Percentiles rank a stretch among this genome's conserved stretches.
Conservation (phyloP, 2,888 invertebrate genomes). For the Platynereis dumerilii region DNA sequence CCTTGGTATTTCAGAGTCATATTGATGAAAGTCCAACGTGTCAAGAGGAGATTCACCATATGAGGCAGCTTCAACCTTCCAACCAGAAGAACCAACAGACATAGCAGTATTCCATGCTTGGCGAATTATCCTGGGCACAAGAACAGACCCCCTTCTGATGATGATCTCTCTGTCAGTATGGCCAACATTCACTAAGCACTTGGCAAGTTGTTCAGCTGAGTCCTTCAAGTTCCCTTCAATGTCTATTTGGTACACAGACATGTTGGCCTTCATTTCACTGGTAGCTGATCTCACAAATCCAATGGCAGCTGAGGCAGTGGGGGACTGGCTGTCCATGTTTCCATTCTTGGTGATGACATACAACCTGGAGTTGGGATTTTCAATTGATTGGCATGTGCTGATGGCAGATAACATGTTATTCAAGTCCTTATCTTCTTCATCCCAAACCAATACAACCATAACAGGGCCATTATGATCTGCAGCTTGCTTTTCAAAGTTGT, state of each 20-base stretch:
- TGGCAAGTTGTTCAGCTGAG: neutral
- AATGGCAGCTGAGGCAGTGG: neutral
- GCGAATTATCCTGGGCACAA: conserved; percentile 1
- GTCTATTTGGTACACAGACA: conserved; percentile 9
- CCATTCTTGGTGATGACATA: neutral
- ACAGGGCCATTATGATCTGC: neutral
- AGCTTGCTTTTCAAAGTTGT: neutral
- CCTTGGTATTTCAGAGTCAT: neutral
- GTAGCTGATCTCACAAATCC: conserved; percentile 16
- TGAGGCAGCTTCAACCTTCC: conserved; percentile 9
- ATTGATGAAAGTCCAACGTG: conserved; percentile 4
- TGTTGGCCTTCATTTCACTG: conserved; percentile 11
- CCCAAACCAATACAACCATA: conserved; percentile 11
- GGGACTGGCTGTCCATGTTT: neutral
- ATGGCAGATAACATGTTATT: neutral
- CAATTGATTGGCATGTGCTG: conserved; percentile 3
- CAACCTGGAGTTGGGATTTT: neutral
- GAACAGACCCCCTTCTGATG: neutral
- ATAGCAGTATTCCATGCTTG: neutral
- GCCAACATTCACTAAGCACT: neutral
- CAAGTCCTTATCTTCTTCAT: conserved; percentile 13
- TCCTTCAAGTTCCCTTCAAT: neutral
- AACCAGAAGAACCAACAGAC: neutral
- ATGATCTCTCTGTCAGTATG: conserved; percentile 4
- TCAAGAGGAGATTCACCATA: neutral